Evolutionary conservation across 2,888 invertebrate genomes (phyloP).

Genomic region (Tetragonula carbonaria): DNA sequence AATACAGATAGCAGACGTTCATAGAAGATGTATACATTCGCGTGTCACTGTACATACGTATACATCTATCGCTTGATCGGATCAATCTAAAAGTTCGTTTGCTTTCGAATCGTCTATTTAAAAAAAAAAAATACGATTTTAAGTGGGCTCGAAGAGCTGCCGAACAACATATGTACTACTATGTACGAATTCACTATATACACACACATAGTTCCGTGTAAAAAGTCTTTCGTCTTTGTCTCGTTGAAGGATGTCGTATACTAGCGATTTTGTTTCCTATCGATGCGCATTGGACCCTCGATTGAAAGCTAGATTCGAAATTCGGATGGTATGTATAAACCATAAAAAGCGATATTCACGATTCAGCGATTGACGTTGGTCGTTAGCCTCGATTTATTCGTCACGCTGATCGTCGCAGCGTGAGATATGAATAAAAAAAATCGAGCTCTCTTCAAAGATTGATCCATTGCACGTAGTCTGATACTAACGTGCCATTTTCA

Average conservation of each 20-base stretch:
- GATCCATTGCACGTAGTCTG: not conserved
- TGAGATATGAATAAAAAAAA: not conserved
- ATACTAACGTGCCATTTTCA: not conserved
- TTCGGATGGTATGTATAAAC: not conserved
- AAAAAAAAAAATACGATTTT: not conserved
- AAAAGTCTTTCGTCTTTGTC: not conserved
- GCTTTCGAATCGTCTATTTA: not conserved
- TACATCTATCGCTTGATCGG: no score
- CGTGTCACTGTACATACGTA: not conserved
- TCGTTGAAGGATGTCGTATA: not conserved
- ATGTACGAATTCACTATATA: not conserved
- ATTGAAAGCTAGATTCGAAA: constrained; percentile 17
- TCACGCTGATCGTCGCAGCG: not conserved
- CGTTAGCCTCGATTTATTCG: not conserved
- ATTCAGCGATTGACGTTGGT: not conserved
- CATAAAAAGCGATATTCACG: constrained; percentile 19
- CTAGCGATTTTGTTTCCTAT: constrained; percentile 1
- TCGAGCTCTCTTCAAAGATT: not conserved
- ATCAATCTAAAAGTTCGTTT: not conserved
- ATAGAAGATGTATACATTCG: no score
- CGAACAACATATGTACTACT: not conserved
- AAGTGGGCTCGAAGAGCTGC: not conserved
- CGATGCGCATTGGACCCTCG: constrained; percentile 41
- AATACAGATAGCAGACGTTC: no score
- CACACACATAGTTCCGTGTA: not conserved